A percentile compares a stretch with the other conserved stretches of the same genome.
Conservation (phyloP, 2,113 vertebrate genomes). For the Casuarius casuarius region DNA sequence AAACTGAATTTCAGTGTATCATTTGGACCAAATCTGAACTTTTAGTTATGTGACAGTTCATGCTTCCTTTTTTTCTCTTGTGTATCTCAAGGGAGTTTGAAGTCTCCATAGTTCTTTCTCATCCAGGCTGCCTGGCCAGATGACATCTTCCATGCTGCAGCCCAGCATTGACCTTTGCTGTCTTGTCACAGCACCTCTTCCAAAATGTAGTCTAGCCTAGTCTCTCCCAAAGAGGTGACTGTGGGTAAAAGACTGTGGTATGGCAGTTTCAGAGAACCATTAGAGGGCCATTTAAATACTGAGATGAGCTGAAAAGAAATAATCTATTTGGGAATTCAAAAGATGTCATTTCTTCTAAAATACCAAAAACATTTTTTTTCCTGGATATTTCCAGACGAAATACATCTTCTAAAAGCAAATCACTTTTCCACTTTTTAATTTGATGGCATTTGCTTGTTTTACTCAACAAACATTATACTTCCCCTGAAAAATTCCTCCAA, state of each 20-base stretch:
- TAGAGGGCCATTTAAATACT: background rate
- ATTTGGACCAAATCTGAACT: background rate
- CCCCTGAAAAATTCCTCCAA: background rate
- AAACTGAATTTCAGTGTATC: background rate
- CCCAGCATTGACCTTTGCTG: background rate
- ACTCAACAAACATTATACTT: background rate
- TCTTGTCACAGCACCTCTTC: background rate
- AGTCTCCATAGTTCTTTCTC: background rate
- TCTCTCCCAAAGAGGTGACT: background rate
- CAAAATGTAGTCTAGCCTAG: background rate
- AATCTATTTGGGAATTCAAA: background rate
- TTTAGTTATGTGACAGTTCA: background rate
- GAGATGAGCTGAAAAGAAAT: background rate
- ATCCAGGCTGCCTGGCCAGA: background rate
- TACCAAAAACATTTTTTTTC: background rate
- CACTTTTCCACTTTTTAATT: background rate
- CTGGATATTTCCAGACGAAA: background rate
- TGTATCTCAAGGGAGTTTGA: background rate
- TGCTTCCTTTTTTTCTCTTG: background rate
- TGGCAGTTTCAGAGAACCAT: background rate
- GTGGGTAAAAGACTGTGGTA: background rate
- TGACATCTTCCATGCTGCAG: background rate
- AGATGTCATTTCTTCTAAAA: background rate
- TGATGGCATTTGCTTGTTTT: background rate
- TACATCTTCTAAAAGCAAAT: background rate